A percentile compares a stretch with the other conserved stretches of the same genome.
Conservation (phyloP, 2,113 vertebrate species). For the Mustela nigripes region DNA sequence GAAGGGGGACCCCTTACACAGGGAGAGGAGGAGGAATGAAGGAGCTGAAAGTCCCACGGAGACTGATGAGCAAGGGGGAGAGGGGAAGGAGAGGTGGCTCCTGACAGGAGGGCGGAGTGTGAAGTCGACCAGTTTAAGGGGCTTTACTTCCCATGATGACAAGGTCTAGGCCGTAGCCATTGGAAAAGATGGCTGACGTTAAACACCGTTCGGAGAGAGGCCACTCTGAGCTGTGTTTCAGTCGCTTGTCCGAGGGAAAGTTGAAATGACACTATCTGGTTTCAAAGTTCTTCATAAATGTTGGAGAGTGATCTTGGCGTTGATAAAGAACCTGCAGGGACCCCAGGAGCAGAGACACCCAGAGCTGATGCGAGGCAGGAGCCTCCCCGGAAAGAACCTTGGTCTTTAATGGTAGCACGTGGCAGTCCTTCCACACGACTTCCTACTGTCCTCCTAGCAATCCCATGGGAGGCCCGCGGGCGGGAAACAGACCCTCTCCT, state of each 20-base stretch:
- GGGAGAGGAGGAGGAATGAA: background rate
- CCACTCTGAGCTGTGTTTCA: background rate
- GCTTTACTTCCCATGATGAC: background rate
- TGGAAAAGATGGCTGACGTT: background rate
- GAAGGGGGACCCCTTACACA: no score
- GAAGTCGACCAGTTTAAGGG: background rate
- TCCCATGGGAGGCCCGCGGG: background rate
- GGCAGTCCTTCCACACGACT: background rate
- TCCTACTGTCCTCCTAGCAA: background rate
- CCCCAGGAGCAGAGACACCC: background rate
- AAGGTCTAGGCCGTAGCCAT: background rate
- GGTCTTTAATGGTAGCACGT: background rate
- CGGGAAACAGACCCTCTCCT: background rate
- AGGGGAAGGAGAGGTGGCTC: background rate
- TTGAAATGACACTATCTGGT: background rate
- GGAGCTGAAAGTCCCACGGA: no score
- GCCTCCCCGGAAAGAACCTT: background rate
- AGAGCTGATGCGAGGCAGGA: background rate
- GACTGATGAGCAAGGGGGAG: no score
- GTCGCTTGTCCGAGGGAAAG: background rate
- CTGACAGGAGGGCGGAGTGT: background rate
- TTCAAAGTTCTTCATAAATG: background rate
- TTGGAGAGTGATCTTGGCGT: background rate
- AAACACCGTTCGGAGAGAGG: no score
- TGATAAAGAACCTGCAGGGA: background rate